Conservation (phyloP, 2,797 vertebrate genomes). For the Syngnathus rostellatus region DNA sequence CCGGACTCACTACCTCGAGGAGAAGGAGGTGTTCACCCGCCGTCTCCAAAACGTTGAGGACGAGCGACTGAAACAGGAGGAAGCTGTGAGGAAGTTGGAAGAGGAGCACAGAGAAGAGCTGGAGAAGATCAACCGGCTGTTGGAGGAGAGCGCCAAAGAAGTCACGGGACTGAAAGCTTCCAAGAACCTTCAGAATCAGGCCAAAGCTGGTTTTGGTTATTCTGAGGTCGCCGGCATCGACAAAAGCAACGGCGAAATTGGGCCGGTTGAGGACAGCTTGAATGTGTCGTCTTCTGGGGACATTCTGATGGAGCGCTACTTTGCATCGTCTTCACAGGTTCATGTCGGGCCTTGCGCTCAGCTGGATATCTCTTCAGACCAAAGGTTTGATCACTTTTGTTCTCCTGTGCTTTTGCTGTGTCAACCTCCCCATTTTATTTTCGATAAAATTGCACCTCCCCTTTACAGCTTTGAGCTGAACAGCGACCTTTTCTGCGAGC, state of each 20-base stretch:
- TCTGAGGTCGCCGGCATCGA: slow-evolving; percentile 14
- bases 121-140: slow-evolving; percentile 38
- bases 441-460: slow-evolving; percentile 5
- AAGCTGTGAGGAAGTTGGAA: slow-evolving; percentile 30
- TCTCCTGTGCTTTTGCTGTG: background rate
- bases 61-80: slow-evolving; percentile 44
- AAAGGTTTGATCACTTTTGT: slow-evolving; percentile 33
- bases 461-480: slow-evolving; percentile 58
- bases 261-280: slow-evolving; percentile 25
- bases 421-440: background rate
- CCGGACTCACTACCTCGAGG: slow-evolving; percentile 60
- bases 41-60: slow-evolving; percentile 48
- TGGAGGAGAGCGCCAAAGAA: slow-evolving; percentile 53
- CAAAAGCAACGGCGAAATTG: slow-evolving; percentile 28
- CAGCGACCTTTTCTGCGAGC: slow-evolving; percentile 55
- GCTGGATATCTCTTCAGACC: slow-evolving; percentile 56
- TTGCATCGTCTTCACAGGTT: slow-evolving; percentile 34
- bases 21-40: slow-evolving; percentile 62
- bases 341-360: slow-evolving; percentile 50
- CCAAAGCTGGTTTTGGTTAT: slow-evolving; percentile 26
- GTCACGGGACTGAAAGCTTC: slow-evolving; percentile 44
- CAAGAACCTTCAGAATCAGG: slow-evolving; percentile 54
- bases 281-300: slow-evolving; percentile 34
- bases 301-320: slow-evolving; percentile 70
- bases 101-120: slow-evolving; percentile 46